These are phyloP conservation scores for Torymus tubicola DNA, from an alignment of 2,888 invertebrate genomes.

Conservation along the genomic window DNA sequence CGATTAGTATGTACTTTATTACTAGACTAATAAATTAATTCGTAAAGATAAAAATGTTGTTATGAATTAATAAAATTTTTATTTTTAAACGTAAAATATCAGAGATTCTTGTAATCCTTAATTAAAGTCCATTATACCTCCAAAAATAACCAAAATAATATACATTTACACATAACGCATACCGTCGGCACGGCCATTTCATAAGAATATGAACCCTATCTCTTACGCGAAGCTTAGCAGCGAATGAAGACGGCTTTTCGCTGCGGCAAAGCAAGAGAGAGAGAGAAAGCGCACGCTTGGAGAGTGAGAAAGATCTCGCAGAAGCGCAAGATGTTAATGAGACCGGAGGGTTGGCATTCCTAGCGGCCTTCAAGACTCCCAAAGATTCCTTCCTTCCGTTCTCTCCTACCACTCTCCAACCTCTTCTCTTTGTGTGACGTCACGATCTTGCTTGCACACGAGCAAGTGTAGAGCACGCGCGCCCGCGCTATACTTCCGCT, in stretches of 20 bases:
- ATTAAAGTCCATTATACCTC: too few species aligned
- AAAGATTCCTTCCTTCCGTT: conserved; percentile 70
- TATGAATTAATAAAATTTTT: too few species aligned
- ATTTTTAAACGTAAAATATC: too few species aligned
- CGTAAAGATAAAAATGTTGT: too few species aligned
- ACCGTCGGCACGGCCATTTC: neutral
- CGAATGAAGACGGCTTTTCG: conserved; percentile 50
- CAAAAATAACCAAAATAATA: neutral
- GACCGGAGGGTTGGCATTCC: conserved; percentile 76
- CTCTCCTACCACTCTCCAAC: conserved; percentile 55
- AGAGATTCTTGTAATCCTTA: too few species aligned
- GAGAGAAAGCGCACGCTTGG: neutral
- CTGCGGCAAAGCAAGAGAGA: neutral
- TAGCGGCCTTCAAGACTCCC: conserved; percentile 72
- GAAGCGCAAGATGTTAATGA: conserved; percentile 76
- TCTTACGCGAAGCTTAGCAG: neutral
- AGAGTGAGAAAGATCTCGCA: conserved; percentile 57
- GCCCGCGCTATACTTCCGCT: conserved; percentile 22
- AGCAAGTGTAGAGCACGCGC: neutral
- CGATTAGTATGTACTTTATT: too few species aligned
- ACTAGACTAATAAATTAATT: too few species aligned
- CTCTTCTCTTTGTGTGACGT: conserved; percentile 49
- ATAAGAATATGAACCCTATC: conserved; percentile 58
- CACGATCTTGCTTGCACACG: conserved; percentile 57
- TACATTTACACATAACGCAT: neutral